Conservation (phyloP, 2,888 invertebrate species). For the Cynaeus angustus region DNA sequence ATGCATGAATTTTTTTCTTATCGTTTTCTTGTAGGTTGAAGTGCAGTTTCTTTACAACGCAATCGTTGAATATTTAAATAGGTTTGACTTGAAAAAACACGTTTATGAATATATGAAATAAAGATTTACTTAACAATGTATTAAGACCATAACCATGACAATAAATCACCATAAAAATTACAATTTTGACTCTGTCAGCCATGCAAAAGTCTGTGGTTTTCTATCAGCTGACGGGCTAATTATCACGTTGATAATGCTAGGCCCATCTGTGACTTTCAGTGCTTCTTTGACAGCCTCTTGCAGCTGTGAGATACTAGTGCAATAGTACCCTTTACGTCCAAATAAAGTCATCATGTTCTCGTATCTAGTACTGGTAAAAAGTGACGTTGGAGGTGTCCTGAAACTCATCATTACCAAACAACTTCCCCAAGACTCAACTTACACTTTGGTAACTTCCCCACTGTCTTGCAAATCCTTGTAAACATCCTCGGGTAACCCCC, state of each 20-base stretch:
- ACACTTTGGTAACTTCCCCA: conserved; percentile 86
- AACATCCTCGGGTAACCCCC: conserved; percentile 86
- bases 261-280: conserved; percentile 81
- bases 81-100: background rate
- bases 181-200: conserved; percentile 94
- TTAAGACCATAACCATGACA: conserved; percentile 8
- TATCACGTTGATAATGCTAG: conserved; percentile 92
- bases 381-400: conserved; percentile 89
- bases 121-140: background rate
- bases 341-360: conserved; percentile 94
- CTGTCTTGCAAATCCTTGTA: conserved; percentile 81
- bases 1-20: background rate
- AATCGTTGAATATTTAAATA: background rate
- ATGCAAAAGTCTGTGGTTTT: conserved; percentile 92
- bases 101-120: background rate
- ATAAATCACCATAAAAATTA: conserved; percentile 67
- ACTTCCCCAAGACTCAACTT: conserved; percentile 65
- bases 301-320: conserved; percentile 85
- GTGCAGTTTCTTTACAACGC: background rate
- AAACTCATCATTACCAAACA: conserved; percentile 56
- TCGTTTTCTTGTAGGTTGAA: background rate
- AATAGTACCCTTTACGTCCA: conserved; percentile 86
- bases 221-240: conserved; percentile 92
- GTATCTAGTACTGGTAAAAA: conserved; percentile 87
- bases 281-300: conserved; percentile 80